Conservation (phyloP, 2,888 invertebrate species). For the Mactromeris polynyma region DNA sequence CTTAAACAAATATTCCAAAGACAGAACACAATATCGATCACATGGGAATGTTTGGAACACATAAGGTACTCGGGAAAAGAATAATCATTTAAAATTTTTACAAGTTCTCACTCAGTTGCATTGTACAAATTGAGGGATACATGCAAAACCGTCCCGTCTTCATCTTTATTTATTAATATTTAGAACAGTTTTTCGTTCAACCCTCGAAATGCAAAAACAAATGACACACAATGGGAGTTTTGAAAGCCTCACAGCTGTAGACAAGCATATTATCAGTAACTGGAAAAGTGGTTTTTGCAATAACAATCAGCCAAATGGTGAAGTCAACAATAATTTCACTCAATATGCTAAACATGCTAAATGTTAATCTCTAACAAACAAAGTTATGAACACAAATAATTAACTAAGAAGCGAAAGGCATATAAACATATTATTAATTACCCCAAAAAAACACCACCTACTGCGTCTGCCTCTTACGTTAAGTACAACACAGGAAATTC, state of each 20-base stretch:
- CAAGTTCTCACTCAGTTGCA: not conserved
- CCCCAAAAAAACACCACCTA: not conserved
- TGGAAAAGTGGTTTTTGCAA: conserved; percentile 4
- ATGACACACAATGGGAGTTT: not conserved
- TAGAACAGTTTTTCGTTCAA: too few species aligned
- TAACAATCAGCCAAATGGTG: not conserved
- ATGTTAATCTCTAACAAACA: conserved; percentile 2
- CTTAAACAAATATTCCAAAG: too few species aligned
- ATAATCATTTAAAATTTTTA: not conserved
- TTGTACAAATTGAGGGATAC: too few species aligned
- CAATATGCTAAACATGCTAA: not conserved
- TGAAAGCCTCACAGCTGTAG: not conserved
- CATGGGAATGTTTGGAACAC: not conserved
- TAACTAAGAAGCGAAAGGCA: not conserved
- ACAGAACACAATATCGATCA: too few species aligned
- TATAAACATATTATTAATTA: not conserved
- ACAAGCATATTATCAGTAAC: not conserved
- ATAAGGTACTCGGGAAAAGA: not conserved
- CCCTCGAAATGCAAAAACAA: not conserved
- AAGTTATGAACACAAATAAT: not conserved
- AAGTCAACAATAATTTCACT: conserved; percentile 7
- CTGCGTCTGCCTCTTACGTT: not conserved
- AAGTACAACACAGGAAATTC: not conserved
- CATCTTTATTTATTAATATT: too few species aligned
- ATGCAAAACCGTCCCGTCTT: too few species aligned